Percentiles rank a stretch among this genome's conserved stretches.
phyloP scores from a whole-genome alignment of 30 jellyfish, hydroid and myxozoan genomes.

The Calvadosia cruxmelitensis region DNA sequence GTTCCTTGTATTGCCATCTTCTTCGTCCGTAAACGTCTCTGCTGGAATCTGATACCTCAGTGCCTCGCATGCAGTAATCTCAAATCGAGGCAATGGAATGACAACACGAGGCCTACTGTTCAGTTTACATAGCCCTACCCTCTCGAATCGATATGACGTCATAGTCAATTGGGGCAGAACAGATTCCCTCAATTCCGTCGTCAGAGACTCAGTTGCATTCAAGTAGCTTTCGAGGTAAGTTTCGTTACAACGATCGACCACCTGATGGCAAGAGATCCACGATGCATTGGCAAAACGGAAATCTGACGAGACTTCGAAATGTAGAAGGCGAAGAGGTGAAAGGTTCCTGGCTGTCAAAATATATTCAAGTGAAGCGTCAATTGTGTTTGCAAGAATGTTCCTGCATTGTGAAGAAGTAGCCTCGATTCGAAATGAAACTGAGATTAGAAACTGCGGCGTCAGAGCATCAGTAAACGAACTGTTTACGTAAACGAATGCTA shows the following conservation, averaged over 20 bases:
- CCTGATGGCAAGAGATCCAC: neutral
- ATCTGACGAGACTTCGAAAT: neutral
- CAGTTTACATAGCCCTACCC: neutral
- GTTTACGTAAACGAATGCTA: neutral
- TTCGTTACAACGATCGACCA: neutral
- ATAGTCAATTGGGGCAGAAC: too few species aligned
- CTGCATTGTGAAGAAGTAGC: neutral
- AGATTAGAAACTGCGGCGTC: neutral
- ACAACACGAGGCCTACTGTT: neutral
- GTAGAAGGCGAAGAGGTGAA: neutral
- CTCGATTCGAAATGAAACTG: neutral
- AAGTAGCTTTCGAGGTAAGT: neutral
- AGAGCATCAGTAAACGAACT: neutral
- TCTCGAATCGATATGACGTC: neutral
- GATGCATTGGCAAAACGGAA: neutral
- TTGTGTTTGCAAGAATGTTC: neutral
- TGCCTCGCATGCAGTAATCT: slow-evolving; percentile 16
- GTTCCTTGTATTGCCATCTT: slow-evolving; percentile 73
- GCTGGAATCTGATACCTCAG: slow-evolving; percentile 43
- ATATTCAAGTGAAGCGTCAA: neutral
- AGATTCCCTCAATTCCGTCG: too few species aligned
- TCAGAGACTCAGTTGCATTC: too few species aligned
- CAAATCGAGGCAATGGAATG: neutral
- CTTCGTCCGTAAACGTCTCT: slow-evolving; percentile 64
- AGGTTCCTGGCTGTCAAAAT: neutral